Percentiles rank a stretch among this genome's conserved stretches.
phyloP scores from a whole-genome alignment of 1,140 invertebrate genomes.

The Battus philenor region DNA sequence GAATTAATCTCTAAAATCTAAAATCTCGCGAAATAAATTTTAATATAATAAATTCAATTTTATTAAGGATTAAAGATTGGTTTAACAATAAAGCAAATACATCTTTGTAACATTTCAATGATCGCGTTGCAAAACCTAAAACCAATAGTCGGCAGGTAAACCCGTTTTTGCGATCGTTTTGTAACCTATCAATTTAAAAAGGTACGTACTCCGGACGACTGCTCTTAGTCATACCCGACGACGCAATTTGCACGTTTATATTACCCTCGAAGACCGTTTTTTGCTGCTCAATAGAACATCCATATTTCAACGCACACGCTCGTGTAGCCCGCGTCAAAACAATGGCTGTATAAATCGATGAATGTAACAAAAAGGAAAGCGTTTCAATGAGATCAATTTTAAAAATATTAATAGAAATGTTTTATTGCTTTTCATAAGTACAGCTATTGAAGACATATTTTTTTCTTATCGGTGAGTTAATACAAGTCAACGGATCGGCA shows the following conservation, averaged over 20 bases:
- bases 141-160: neutral
- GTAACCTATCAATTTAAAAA: slow-evolving; percentile 1
- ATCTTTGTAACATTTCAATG: neutral
- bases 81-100: neutral
- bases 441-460: no score
- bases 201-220: neutral
- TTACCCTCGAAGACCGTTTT: slow-evolving; percentile 1
- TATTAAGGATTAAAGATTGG: neutral
- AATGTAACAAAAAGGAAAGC: neutral
- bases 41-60: no score
- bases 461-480: no score
- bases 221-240: neutral
- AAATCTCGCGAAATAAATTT: no score
- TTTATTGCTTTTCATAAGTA: no score
- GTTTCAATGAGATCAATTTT: slow-evolving; percentile 1
- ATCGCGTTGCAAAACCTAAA: neutral
- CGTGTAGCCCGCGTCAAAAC: neutral
- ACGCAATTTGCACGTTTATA: neutral
- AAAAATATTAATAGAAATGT: neutral
- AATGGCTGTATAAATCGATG: slow-evolving; percentile 9
- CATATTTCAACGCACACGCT: slow-evolving; percentile 6
- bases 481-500: no score
- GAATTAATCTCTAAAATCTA: no score
- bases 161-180: neutral
- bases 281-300: slow-evolving; percentile 1